These are phyloP conservation scores for Triplophysa bombifrons DNA, from an alignment of 2,797 vertebrate genomes.

Conservation along the genomic window DNA sequence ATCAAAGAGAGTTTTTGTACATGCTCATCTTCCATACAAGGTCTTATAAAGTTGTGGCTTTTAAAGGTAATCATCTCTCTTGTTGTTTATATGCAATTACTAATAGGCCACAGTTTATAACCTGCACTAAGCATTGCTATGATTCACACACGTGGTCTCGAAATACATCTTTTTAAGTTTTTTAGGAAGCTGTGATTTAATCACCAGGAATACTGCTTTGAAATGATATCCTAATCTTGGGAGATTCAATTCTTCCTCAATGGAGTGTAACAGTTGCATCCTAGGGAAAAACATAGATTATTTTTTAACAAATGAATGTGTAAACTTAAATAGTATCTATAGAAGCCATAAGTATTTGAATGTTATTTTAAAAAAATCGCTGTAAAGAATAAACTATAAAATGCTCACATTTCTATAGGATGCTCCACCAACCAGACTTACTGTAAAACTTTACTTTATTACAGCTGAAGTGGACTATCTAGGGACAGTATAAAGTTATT, in stretches of 20 bases:
- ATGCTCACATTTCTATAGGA: not conserved
- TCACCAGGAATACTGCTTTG: not conserved
- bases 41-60: not conserved
- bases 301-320: too few species aligned
- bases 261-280: too few species aligned
- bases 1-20: constrained; percentile 31
- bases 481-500: not conserved
- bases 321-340: too few species aligned
- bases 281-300: too few species aligned
- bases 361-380: not conserved
- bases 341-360: not conserved
- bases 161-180: not conserved
- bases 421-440: not conserved
- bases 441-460: not conserved
- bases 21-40: constrained; percentile 20
- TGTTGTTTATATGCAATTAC: not conserved
- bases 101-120: not conserved
- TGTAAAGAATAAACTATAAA: not conserved
- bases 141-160: too few species aligned
- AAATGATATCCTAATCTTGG: not conserved
- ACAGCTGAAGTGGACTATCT: not conserved
- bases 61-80: not conserved
- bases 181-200: not conserved
- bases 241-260: not conserved
- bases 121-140: too few species aligned